Evolutionary conservation across 2,888 invertebrate species (phyloP).

Genomic region (Metalampra italica): DNA sequence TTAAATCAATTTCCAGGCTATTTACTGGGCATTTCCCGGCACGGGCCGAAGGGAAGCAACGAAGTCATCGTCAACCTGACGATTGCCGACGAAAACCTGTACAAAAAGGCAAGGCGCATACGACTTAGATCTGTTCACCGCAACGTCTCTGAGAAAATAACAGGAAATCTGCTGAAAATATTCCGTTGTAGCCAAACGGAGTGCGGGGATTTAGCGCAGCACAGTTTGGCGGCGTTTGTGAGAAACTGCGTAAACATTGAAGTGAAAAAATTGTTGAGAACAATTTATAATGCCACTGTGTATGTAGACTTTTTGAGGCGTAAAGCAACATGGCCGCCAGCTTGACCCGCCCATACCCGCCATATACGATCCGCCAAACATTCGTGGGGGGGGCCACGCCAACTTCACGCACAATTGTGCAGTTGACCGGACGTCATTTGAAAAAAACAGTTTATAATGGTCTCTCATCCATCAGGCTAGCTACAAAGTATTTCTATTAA

Average conservation of each 20-base stretch:
- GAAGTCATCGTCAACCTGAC: conserved; percentile 55
- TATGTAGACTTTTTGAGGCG: conserved; percentile 63
- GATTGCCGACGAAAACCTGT: conserved; percentile 44
- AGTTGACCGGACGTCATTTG: no score
- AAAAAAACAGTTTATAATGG: no score
- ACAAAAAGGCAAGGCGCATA: conserved; percentile 53
- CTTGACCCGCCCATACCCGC: no score
- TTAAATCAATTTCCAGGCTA: conserved; percentile 51
- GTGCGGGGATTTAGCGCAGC: conserved; percentile 38
- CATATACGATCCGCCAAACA: no score
- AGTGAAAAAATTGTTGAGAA: conserved; percentile 47
- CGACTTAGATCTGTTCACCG: conserved; percentile 56
- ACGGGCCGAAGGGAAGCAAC: conserved; percentile 39
- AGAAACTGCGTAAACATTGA: conserved; percentile 49
- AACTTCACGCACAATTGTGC: no score
- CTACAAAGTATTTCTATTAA: no score
- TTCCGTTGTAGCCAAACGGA: conserved; percentile 47
- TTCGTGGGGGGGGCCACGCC: no score
- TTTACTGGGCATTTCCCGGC: conserved; percentile 53
- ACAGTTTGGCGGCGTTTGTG: conserved; percentile 51
- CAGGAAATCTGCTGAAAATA: conserved; percentile 40
- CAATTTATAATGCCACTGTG: conserved; percentile 51
- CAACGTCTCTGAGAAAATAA: conserved; percentile 49
- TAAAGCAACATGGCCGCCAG: no score
- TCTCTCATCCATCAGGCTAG: no score